Evolutionary conservation across 2,888 invertebrate species (phyloP).

Genomic region (Dysmachus trigonus): DNA sequence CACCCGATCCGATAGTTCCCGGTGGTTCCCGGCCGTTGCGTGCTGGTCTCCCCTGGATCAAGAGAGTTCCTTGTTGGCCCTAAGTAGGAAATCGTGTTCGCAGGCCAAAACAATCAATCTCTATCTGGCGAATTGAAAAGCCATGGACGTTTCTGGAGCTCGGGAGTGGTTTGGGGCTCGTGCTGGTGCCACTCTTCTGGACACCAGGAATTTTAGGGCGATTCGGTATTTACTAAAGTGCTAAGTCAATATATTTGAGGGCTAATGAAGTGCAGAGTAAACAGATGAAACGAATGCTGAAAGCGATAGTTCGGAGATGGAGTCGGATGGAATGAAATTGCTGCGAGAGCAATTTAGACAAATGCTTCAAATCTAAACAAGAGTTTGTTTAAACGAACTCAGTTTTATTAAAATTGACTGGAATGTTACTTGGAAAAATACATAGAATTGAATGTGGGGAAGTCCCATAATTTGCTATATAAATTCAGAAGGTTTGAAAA

Average conservation of each 20-base stretch:
- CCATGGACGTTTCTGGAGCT: neutral
- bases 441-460: no score
- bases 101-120: constrained; percentile 16
- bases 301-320: neutral
- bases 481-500: no score
- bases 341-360: neutral
- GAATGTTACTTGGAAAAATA: neutral
- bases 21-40: neutral
- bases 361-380: neutral
- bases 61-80: neutral
- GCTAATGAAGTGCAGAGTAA: neutral
- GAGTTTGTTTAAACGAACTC: neutral
- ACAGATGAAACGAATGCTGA: neutral
- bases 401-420: neutral
- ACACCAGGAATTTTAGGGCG: neutral
- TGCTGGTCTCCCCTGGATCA: neutral
- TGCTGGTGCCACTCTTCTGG: neutral
- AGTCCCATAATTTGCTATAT: no score
- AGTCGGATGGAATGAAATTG: neutral
- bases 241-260: neutral
- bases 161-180: neutral
- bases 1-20: neutral
- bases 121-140: neutral
- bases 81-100: constrained; percentile 2
- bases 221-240: neutral